Conservation (phyloP, 2,797 vertebrate genomes). For the Xenops minutus region DNA sequence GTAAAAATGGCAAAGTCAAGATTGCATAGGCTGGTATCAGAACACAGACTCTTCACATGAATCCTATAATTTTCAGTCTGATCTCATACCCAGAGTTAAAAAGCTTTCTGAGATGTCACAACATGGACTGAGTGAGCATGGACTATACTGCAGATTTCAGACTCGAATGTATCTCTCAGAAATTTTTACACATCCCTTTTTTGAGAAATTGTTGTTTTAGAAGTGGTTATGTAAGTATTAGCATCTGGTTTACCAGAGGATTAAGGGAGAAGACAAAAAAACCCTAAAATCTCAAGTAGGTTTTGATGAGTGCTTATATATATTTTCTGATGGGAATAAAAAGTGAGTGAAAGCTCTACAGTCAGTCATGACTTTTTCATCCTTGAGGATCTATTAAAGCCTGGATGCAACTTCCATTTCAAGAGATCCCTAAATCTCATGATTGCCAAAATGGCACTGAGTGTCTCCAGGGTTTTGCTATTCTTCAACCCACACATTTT, state of each 20-base stretch:
- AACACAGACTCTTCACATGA: not conserved
- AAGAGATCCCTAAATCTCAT: not conserved
- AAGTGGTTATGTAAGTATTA: not conserved
- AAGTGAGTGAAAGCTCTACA: not conserved
- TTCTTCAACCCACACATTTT: not conserved
- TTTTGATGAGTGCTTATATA: not conserved
- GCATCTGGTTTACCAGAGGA: not conserved
- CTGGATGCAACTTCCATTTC: not conserved
- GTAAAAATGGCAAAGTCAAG: not conserved
- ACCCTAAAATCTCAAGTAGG: no score
- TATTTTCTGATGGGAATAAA: not conserved
- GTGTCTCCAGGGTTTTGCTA: not conserved
- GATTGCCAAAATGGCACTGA: not conserved
- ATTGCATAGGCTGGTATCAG: fast-evolving
- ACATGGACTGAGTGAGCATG: not conserved
- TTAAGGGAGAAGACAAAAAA: not conserved
- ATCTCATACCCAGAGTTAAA: not conserved
- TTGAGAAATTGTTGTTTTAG: not conserved
- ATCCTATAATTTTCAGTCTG: not conserved
- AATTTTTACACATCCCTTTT: not conserved
- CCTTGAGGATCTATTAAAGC: not conserved
- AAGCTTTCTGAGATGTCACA: not conserved
- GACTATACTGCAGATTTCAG: not conserved
- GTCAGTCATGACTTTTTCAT: not conserved
- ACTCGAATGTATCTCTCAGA: not conserved